Base-by-base conservation (phyloP, 2,888 invertebrate genomes). In the Drosophila pseudotakahashii region DNA sequence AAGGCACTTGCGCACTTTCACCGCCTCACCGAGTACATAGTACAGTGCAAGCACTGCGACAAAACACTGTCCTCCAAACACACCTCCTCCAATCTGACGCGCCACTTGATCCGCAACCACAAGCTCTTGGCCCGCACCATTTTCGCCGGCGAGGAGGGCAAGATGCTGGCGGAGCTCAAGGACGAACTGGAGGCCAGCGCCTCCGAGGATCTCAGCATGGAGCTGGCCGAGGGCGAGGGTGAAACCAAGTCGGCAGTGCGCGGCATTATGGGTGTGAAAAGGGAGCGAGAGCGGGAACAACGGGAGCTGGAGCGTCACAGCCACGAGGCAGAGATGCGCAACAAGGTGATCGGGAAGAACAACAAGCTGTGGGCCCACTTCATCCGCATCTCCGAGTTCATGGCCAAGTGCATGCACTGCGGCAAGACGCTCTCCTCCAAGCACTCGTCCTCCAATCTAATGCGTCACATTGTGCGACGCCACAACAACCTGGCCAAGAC, bases 1-100 rank as follows among this genome's bases (percentile, higher is more conserved):
- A 89, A 86, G 63, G 81, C 89, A 6, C 71, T 89, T 57, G 67
- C 79, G 26, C 89, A 88, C 48, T 88, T 88, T 55, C 85, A 88
- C 42, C 80, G 83, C 5, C 48, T 85, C 1, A 78, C 82, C 7
- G 88, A 88, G 51, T 85, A 85, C 60, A 74, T 85, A 50, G 84
- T 85, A 52, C 82, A 83, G 70, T 85, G 84, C 63, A 85, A 85
- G 34, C 88, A 85, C 52, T 85, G 84, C 11, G 88, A 80, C 59
- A 85, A 88, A 44, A 85, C 88, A 10, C 80, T 85, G 3, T 88
- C 84, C 37, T 88, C 84, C 7, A 85, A 85, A 61, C 88, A 85
- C 44, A 88, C 84, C 3, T 85, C 86, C 11, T 88, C 88, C 41
- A 85, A 85, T 67, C 54, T 85, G 53, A 85, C 88, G 79, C 84